These are phyloP conservation scores for Kryptolebias marmoratus DNA, from an alignment of 2,113 vertebrate genomes.

Conservation along the genomic window DNA sequence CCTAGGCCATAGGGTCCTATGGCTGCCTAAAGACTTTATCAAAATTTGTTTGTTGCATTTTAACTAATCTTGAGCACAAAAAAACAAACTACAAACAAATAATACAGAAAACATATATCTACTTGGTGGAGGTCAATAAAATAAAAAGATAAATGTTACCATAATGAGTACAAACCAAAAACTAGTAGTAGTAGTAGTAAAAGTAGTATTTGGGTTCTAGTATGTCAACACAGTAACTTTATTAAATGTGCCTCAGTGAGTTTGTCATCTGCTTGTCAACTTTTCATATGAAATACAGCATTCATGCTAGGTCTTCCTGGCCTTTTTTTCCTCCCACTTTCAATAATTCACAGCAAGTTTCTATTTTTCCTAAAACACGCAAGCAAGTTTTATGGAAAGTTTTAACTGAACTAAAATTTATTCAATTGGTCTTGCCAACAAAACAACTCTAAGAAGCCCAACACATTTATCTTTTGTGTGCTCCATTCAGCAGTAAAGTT, in stretches of 20 bases:
- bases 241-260: not conserved
- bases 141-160: too few species aligned
- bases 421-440: conserved; percentile 53
- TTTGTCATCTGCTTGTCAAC: conserved; percentile 43
- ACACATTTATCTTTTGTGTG: conserved; percentile 63
- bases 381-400: conserved; percentile 60
- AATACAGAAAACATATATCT: too few species aligned
- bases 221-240: not conserved
- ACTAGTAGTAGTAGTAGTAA: too few species aligned
- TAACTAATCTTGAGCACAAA: too few species aligned
- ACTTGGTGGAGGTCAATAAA: too few species aligned
- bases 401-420: conserved; percentile 54
- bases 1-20: too few species aligned
- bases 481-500: conserved; percentile 52
- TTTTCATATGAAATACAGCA: conserved; percentile 11
- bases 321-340: conserved; percentile 37
- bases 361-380: conserved; percentile 70
- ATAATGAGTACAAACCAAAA: too few species aligned
- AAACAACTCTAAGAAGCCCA: conserved; percentile 57
- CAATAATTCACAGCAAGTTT: conserved; percentile 51
- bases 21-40: too few species aligned
- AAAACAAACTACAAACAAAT: too few species aligned
- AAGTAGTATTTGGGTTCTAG: too few species aligned
- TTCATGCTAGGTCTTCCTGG: conserved; percentile 40
- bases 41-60: too few species aligned